Conservation (phyloP, 2,113 vertebrate genomes). For the Sterrhoptilus dennistouni region DNA sequence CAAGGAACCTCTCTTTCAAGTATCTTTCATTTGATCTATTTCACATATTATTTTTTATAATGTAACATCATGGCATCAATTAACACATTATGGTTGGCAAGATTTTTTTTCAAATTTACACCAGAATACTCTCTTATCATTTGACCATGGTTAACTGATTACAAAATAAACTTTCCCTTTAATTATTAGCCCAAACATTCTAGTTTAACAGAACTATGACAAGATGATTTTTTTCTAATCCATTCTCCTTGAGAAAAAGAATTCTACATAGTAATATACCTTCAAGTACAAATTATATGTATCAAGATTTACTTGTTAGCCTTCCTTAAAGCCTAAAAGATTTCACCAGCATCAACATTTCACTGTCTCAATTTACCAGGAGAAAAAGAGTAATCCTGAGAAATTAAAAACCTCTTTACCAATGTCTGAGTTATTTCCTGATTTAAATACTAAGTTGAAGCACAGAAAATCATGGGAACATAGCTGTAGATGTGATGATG, state of each 20-base stretch:
- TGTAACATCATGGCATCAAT: not conserved
- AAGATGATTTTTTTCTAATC: not conserved
- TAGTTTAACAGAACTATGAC: not conserved
- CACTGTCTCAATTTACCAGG: not conserved
- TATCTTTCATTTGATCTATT: not conserved
- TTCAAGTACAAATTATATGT: not conserved
- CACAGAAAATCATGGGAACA: not conserved
- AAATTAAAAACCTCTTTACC: not conserved
- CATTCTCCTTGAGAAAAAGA: not conserved
- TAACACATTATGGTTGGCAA: not conserved
- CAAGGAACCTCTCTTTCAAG: not conserved
- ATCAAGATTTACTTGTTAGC: not conserved
- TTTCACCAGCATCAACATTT: not conserved
- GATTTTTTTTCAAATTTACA: not conserved
- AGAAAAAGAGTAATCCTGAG: not conserved
- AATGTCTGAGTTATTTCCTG: not conserved
- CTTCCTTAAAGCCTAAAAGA: not conserved
- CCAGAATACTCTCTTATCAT: not conserved
- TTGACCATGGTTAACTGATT: not conserved
- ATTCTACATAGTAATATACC: not conserved
- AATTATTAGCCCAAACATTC: not conserved
- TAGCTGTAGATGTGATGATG: not conserved
- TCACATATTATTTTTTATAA: not conserved
- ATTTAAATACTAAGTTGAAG: not conserved
- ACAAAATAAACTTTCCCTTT: not conserved